Evolutionary conservation across 1,140 invertebrate species (phyloP), one percentile per base, ranked within the genome.

Genomic region (Euura lappo): DNA sequence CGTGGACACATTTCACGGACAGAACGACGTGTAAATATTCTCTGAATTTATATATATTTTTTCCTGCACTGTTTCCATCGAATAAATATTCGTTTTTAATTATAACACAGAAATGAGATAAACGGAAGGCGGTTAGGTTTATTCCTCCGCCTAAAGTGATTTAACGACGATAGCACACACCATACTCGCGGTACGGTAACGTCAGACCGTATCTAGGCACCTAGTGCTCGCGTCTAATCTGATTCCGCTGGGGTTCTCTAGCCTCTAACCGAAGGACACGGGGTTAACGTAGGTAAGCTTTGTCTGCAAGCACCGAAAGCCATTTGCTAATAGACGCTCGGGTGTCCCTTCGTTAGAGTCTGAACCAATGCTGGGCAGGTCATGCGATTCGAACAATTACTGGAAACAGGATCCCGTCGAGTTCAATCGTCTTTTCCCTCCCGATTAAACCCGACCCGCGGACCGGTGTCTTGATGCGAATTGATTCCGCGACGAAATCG

Each of bases 271-370:
- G 51, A 3, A 60, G 51, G 51, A 60, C 51, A 60, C 73, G 68
- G 75, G 75, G 78, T 81, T 82, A 81, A 80, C 81, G 79, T 73
- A 71, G 79, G 73, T 75, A 79, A 80, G 78, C 80, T 75, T 71
- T 60, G 51, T 60, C 51, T 60, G 75, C 80, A 81, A 81, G 80
- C 80, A 78, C 79, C 82, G 81, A 81, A 80, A 84, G 78, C 81
- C 81, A 84, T 84, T 84, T 83, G 81, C 82, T 84, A 84, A 84
- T 84, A 84, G 80, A 82, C 79, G 80, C 80, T 75, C 80, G 81
- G 80, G 82, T 83, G 82, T 83, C 78, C 75, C 80, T 76, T 79
- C 76, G 80, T 60, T 80, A 82, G 78, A 83, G 51, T 82, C 82
- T 78, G 78, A 70, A 78, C 76, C 51, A 8, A 5, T 44, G 45